phyloP scores from a whole-genome alignment of 2,797 vertebrate species.

The Pterois miles region DNA sequence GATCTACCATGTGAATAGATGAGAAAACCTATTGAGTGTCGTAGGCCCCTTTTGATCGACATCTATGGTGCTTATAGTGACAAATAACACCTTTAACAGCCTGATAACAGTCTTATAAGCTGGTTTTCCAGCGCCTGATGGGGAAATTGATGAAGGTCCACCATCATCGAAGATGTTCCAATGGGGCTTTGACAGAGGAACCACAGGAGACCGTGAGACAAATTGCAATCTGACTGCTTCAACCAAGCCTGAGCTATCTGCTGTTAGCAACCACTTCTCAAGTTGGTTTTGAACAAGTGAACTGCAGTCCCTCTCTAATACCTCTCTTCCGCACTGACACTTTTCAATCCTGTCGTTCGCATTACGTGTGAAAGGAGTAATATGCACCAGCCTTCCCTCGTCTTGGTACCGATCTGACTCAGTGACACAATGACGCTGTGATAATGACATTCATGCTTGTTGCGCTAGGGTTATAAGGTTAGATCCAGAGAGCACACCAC shows the following conservation, averaged over 20 bases:
- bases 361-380: background rate
- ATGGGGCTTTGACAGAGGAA: background rate
- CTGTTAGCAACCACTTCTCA: background rate
- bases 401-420: conserved; percentile 1
- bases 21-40: too few species aligned
- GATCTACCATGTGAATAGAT: too few species aligned
- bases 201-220: background rate
- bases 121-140: background rate
- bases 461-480: conserved; percentile 20
- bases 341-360: background rate
- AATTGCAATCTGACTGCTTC: background rate
- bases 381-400: conserved; percentile 8
- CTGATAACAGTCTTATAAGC: too few species aligned
- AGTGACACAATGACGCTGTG: conserved; percentile 31
- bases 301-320: background rate
- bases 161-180: background rate
- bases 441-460: conserved; percentile 43
- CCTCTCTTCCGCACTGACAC: background rate
- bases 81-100: too few species aligned
- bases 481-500: conserved; percentile 18
- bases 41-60: too few species aligned
- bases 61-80: too few species aligned
- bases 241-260: background rate
- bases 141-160: background rate
- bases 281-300: background rate